Evolutionary conservation across 2,888 invertebrate species (phyloP), one percentile per base, ranked within the genome.

Genomic region (Amphipoea lucens): DNA sequence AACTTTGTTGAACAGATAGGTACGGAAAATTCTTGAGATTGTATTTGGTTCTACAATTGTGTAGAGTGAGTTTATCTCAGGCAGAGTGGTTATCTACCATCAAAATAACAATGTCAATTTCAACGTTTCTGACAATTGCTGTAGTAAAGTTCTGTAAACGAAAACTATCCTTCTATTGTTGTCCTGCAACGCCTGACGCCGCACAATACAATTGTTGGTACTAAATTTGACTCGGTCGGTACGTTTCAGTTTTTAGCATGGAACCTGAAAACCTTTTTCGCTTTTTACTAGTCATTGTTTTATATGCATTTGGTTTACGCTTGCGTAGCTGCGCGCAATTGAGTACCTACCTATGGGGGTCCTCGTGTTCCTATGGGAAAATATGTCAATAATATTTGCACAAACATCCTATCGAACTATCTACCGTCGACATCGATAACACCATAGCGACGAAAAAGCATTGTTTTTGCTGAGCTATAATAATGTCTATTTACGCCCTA

Each of bases 151-250:
- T 78, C 14, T 78, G 63, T 48, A 48, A 63, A 84, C 62, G 57
- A 68, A 84, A 48, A 48, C 62, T 68, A 54, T 78, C 62, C 29
- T 81, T n/a, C 45, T 60, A 71, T 84, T 82, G 85, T 72, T 79
- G 71, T 84, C 5, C 36, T 54, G 70, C n/a, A 68, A 48, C 36
- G 48, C n/a, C 48, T 84, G 63, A 57, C 57, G 57, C 57, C 14
- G 72, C 85, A 69, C 85, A 69, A 80, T 79, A 68, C 63, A 72
- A 68, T 83, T 73, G 68, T 48, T 40, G 20, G n/a, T 68, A 79
- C 66, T 60, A 17, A 79, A 68, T 70, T 72, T 40, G 57, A 71
- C 78, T 77, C 78, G 40, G 51, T 67, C 67, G 51, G 62, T 79
- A 79, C 42, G 45, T 84, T 71, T 84, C 66, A 69, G 57, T 71